These are phyloP conservation scores for Vulpes lagopus DNA, from an alignment of 2,113 vertebrate genomes.

Conservation along the genomic window DNA sequence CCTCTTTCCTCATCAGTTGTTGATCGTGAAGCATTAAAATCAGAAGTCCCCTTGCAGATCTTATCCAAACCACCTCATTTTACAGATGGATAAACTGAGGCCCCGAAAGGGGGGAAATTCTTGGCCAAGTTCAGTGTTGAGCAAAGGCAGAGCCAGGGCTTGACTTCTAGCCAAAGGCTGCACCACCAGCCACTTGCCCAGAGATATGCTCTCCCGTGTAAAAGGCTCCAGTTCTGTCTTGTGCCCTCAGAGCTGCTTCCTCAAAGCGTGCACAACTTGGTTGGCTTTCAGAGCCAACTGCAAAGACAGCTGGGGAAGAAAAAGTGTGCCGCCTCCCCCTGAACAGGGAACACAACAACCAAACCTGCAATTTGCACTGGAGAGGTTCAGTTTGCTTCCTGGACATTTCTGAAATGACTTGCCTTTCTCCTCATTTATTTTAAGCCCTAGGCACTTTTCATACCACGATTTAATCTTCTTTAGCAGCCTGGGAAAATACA, in stretches of 20 bases:
- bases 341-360: constrained; percentile 12
- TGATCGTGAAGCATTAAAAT: not conserved
- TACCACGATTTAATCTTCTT: constrained; percentile 72
- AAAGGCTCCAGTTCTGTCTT: not conserved
- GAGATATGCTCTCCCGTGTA: not conserved
- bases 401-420: constrained; percentile 72
- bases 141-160: not conserved
- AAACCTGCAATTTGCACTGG: constrained; percentile 31
- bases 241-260: not conserved
- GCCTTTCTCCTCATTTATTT: constrained; percentile 82
- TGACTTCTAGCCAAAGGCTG: not conserved
- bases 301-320: constrained; percentile 26
- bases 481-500: constrained; percentile 81
- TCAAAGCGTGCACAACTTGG: not conserved
- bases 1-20: not conserved
- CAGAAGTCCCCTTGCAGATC: not conserved
- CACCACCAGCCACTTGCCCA: not conserved
- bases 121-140: not conserved
- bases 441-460: constrained; percentile 79
- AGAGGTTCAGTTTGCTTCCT: constrained; percentile 59
- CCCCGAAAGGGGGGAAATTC: not conserved
- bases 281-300: constrained; percentile 20
- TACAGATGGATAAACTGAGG: not conserved
- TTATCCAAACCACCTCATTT: not conserved
- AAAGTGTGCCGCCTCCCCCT: not conserved